A percentile compares a stretch with the other conserved stretches of the same genome.
These are phyloP conservation scores for Leucoraja erinaceus DNA, from an alignment of 2,113 vertebrate genomes.

Conservation along the genomic window DNA sequence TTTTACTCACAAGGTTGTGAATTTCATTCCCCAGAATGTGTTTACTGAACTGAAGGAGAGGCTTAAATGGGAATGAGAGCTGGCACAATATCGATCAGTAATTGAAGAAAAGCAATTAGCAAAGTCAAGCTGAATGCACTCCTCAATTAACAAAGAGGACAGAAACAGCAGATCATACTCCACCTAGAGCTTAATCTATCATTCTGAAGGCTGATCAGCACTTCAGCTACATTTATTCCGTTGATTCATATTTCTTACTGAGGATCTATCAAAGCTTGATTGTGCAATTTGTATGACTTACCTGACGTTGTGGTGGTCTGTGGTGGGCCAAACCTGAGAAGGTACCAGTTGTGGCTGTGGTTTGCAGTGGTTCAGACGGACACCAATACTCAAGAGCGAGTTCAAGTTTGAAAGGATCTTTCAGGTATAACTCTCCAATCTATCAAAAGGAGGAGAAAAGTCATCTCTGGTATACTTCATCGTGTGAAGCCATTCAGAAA, in stretches of 20 bases:
- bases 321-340: constrained; percentile 86
- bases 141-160: not conserved
- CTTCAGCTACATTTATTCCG: not conserved
- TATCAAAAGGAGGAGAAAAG: constrained; percentile 44
- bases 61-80: not conserved
- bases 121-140: not conserved
- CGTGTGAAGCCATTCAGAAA: not conserved
- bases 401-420: constrained; percentile 80
- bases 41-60: not conserved
- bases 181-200: too few relatives aligned
- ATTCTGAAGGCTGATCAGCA: not conserved
- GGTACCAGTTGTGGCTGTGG: constrained; percentile 75
- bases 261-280: not conserved
- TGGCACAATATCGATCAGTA: not conserved
- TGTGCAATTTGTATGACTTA: constrained; percentile 43
- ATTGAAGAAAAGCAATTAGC: not conserved
- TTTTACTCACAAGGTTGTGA: not conserved
- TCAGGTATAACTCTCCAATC: constrained; percentile 86
- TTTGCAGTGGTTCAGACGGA: constrained; percentile 83
- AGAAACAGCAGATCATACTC: not conserved
- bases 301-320: constrained; percentile 91
- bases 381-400: constrained; percentile 91
- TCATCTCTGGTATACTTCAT: not conserved
- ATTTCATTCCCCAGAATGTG: not conserved
- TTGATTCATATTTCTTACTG: not conserved